Conservation (phyloP, 2,797 vertebrate species). For the Thalassophryne amazonica region DNA sequence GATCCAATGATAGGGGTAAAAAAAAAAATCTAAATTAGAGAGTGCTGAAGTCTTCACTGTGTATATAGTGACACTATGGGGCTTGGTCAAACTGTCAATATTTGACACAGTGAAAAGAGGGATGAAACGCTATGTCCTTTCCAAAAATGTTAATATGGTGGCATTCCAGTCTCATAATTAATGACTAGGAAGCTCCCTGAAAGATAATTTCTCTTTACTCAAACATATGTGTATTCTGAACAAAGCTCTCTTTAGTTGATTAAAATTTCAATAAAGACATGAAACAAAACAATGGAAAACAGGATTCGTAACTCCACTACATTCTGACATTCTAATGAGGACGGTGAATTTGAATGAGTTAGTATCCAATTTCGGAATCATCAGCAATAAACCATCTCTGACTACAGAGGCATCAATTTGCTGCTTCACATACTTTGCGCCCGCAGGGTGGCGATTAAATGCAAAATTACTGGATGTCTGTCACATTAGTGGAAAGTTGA, state of each 20-base stretch:
- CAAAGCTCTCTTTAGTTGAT: slow-evolving; percentile 13
- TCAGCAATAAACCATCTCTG: slow-evolving; percentile 50
- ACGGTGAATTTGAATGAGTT: slow-evolving; percentile 63
- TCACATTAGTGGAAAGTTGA: slow-evolving; percentile 66
- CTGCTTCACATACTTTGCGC: slow-evolving; percentile 56
- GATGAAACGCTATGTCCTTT: not conserved
- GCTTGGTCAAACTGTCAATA: too few species aligned
- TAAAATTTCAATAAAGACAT: slow-evolving; percentile 27
- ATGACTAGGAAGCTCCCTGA: not conserved
- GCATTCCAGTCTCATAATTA: not conserved
- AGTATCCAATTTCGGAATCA: slow-evolving; percentile 69
- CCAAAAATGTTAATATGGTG: not conserved
- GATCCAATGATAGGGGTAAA: too few species aligned
- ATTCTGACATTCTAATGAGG: slow-evolving; percentile 62
- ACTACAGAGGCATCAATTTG: slow-evolving; percentile 64
- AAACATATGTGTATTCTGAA: not conserved
- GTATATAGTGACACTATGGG: too few species aligned
- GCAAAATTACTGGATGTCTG: slow-evolving; percentile 72
- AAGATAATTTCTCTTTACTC: not conserved
- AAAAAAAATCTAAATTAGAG: too few species aligned
- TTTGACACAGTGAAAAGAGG: too few species aligned
- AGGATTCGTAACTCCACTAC: slow-evolving; percentile 10
- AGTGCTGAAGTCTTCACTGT: too few species aligned
- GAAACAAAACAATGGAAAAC: slow-evolving; percentile 13
- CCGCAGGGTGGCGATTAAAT: slow-evolving; percentile 67